phyloP scores from a whole-genome alignment of 2,888 invertebrate genomes.

The Carterocephalus palaemon region DNA sequence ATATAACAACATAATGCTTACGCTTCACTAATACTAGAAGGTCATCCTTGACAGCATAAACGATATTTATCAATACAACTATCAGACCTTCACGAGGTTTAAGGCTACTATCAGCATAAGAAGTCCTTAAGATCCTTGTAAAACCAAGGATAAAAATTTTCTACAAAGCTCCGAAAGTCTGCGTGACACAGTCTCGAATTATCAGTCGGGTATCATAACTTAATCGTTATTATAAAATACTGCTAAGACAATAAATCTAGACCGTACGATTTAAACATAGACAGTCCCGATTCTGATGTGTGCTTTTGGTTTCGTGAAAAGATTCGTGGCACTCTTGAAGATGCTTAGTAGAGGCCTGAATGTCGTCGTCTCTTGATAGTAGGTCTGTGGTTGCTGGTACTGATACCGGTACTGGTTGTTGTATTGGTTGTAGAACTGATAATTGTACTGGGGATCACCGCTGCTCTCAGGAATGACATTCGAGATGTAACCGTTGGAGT shows the following conservation, averaged over 20 bases:
- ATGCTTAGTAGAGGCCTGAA: slow-evolving; percentile 70
- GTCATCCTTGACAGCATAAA: slow-evolving; percentile 63
- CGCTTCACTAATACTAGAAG: slow-evolving; percentile 70
- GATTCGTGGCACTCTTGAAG: slow-evolving; percentile 66
- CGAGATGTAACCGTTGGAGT: slow-evolving; percentile 70
- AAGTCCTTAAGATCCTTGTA: slow-evolving; percentile 67
- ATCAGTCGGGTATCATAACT: slow-evolving; percentile 74
- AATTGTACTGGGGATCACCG: slow-evolving; percentile 62
- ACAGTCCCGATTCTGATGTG: slow-evolving; percentile 65
- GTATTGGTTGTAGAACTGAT: slow-evolving; percentile 64
- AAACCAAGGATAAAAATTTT: slow-evolving; percentile 75
- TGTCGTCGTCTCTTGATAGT: slow-evolving; percentile 59
- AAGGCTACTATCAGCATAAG: slow-evolving; percentile 40
- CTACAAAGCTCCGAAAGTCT: slow-evolving; percentile 65
- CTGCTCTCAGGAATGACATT: slow-evolving; percentile 78
- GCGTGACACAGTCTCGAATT: slow-evolving; percentile 60
- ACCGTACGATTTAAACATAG: slow-evolving; percentile 49
- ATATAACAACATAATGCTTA: slow-evolving; percentile 59
- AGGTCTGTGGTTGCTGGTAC: slow-evolving; percentile 57
- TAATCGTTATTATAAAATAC: slow-evolving; percentile 37
- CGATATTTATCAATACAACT: slow-evolving; percentile 52
- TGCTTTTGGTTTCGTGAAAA: slow-evolving; percentile 64
- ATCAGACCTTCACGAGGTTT: slow-evolving; percentile 53
- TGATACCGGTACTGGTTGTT: slow-evolving; percentile 55
- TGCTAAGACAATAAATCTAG: slow-evolving; percentile 28